Evolutionary conservation across 2,888 invertebrate species (phyloP).

Genomic region (Ochlodes sylvanus): DNA sequence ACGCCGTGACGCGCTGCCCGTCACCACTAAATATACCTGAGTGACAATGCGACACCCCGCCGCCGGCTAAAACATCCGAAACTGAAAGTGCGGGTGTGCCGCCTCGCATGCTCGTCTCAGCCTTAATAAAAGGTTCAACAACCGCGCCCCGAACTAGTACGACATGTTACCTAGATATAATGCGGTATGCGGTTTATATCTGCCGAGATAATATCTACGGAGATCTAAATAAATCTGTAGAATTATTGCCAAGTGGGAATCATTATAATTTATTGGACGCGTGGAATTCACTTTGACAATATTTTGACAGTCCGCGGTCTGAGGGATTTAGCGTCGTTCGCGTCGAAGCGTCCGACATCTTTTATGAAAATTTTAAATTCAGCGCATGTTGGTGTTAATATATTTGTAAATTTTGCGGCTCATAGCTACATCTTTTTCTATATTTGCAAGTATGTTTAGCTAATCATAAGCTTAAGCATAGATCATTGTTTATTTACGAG

Average conservation of each 20-base stretch:
- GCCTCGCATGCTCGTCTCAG: conserved; percentile 56
- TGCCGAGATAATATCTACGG: conserved; percentile 78
- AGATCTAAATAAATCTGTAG: conserved; percentile 83
- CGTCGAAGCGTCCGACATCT: conserved; percentile 57
- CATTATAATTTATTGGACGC: conserved; percentile 83
- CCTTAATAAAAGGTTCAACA: conserved; percentile 79
- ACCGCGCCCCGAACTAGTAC: conserved; percentile 67
- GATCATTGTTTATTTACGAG: conserved; percentile 32
- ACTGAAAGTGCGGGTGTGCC: conserved; percentile 56
- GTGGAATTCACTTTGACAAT: conserved; percentile 83
- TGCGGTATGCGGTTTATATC: conserved; percentile 81
- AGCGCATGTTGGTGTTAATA: conserved; percentile 48
- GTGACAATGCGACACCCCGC: conserved; percentile 68
- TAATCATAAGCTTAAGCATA: conserved; percentile 15
- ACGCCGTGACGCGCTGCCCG: conserved; percentile 42
- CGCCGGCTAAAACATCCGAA: conserved; percentile 62
- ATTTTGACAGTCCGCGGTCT: conserved; percentile 82
- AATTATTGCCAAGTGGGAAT: conserved; percentile 84
- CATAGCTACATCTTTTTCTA: conserved; percentile 22
- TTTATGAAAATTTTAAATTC: conserved; percentile 65
- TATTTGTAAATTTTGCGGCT: conserved; percentile 55
- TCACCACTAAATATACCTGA: conserved; percentile 71
- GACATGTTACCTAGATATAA: conserved; percentile 76
- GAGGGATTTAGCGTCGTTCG: conserved; percentile 68
- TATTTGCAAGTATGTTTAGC: conserved; percentile 23